These are phyloP conservation scores for Ivindomyrus marchei DNA, from an alignment of 2,113 vertebrate species.

Conservation along the genomic window DNA sequence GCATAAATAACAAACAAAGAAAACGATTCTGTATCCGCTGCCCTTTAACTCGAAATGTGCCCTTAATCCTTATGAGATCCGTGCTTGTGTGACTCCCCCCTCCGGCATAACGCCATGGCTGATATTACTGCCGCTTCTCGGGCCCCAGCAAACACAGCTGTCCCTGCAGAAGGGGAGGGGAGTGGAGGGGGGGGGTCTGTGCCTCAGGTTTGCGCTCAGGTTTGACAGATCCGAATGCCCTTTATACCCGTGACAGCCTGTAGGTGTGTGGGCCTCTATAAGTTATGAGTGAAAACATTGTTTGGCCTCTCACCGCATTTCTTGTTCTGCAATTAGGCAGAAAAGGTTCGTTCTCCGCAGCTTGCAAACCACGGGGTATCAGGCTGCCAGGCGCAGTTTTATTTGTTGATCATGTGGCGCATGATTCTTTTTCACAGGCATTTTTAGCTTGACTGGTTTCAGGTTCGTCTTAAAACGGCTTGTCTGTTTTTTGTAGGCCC, in stretches of 20 bases:
- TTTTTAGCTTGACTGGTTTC: neutral
- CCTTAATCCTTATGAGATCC: neutral
- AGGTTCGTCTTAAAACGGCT: neutral
- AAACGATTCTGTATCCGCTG: neutral
- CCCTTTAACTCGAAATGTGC: neutral
- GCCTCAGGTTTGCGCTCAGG: neutral
- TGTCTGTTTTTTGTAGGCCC: neutral
- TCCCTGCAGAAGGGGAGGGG: too few species aligned
- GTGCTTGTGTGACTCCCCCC: neutral
- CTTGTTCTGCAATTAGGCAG: neutral
- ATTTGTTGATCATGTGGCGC: neutral
- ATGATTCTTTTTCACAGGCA: neutral
- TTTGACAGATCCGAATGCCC: constrained; percentile 23
- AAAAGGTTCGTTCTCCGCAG: neutral
- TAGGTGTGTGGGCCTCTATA: neutral
- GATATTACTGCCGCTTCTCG: neutral
- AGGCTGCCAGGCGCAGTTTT: neutral
- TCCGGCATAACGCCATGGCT: neutral
- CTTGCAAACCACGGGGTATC: neutral
- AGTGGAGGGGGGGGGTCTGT: neutral
- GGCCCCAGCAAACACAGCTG: neutral
- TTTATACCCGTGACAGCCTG: constrained; percentile 28
- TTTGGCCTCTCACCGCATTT: neutral
- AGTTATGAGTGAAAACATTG: constrained; percentile 16
- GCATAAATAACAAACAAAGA: neutral